phyloP scores from a whole-genome alignment of 1,140 invertebrate species.

The Drosophila lowei region DNA sequence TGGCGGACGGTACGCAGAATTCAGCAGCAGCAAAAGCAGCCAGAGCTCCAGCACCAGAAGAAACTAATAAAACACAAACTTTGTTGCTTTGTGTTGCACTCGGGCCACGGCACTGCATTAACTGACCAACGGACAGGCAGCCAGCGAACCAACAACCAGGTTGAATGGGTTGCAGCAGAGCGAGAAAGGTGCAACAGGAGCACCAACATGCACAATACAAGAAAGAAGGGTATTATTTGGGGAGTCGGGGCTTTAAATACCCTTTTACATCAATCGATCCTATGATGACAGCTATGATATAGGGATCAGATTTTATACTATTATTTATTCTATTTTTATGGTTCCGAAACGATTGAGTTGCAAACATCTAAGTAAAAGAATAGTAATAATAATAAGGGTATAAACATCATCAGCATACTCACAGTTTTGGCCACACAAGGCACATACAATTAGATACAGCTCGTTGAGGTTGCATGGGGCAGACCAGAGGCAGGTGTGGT shows the following conservation, averaged over 20 bases:
- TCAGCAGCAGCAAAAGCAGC: slow-evolving; percentile 31
- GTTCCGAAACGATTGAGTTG: too few relatives aligned
- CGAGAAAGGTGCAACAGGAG: slow-evolving; percentile 7
- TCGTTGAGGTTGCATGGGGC: neutral
- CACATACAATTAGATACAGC: slow-evolving; percentile 41
- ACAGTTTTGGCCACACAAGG: slow-evolving; percentile 38
- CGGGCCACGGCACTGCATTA: slow-evolving; percentile 53
- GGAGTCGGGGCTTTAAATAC: too few relatives aligned
- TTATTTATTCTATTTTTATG: too few relatives aligned
- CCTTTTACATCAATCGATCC: too few relatives aligned
- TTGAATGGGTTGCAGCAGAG: neutral
- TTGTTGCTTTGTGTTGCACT: slow-evolving; percentile 10
- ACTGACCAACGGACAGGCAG: slow-evolving; percentile 37
- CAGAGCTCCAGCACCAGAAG: slow-evolving; percentile 6
- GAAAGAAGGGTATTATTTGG: too few relatives aligned
- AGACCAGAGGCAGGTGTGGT: neutral
- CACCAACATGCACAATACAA: slow-evolving; percentile 8
- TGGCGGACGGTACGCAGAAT: slow-evolving; percentile 46
- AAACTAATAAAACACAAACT: slow-evolving; percentile 67
- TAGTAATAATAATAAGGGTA: too few relatives aligned
- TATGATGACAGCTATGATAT: too few relatives aligned
- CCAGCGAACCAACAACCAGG: neutral
- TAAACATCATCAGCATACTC: slow-evolving; percentile 28
- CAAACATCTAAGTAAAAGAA: too few relatives aligned
- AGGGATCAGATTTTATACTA: too few relatives aligned